phyloP scores from a whole-genome alignment of 2,888 invertebrate species.

The Shargacucullia verbasci region DNA sequence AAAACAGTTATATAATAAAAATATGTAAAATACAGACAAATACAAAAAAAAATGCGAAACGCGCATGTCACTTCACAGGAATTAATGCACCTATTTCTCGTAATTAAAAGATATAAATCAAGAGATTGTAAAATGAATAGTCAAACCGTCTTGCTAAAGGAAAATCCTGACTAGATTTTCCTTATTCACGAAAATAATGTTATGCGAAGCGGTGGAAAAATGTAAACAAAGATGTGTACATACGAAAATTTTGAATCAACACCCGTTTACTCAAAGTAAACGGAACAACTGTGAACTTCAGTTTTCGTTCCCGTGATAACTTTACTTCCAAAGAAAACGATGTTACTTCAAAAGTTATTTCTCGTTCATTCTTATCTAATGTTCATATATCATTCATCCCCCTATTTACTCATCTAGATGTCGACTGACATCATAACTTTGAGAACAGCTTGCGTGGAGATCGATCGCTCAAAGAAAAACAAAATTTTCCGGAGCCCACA shows the following conservation, averaged over 20 bases:
- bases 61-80: too few species aligned
- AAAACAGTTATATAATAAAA: too few species aligned
- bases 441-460: constrained; percentile 20
- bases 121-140: neutral
- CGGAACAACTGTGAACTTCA: constrained; percentile 12
- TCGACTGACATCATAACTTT: constrained; percentile 38
- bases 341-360: constrained; percentile 29
- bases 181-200: neutral
- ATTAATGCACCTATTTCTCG: too few species aligned
- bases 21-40: too few species aligned
- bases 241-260: constrained; percentile 13
- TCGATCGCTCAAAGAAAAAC: constrained; percentile 40
- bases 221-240: neutral
- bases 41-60: too few species aligned
- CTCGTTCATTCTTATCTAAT: constrained; percentile 30
- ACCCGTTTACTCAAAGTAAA: constrained; percentile 14
- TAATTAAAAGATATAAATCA: too few species aligned
- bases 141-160: too few species aligned
- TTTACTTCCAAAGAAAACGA: constrained; percentile 16
- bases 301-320: constrained; percentile 9
- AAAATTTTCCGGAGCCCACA: constrained; percentile 12
- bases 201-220: neutral
- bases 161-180: too few species aligned
- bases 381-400: constrained; percentile 43
- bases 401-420: constrained; percentile 40